Base-by-base conservation (phyloP, 2,888 invertebrate genomes). In the Sericinus montela region DNA sequence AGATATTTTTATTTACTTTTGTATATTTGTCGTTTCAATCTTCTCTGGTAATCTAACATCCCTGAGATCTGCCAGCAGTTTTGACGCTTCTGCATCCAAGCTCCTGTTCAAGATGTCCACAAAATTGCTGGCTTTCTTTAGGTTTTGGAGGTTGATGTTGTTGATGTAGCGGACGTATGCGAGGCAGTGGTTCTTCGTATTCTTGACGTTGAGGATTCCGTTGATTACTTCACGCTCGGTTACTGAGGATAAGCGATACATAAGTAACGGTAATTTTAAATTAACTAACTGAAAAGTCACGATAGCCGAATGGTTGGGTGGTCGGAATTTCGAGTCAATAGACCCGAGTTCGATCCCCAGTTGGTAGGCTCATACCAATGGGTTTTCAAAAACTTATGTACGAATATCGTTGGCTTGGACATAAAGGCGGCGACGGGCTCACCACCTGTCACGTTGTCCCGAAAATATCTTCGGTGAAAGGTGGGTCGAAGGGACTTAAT, bases 161-260 rank as follows among this genome's bases (percentile, higher is more conserved):
- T 98, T 97, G 74, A 99, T 98, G 79, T 98, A 97, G 48, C 98
- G 91, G 3, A 97, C 92, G 80, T 98, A 99, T 0, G 98, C 98
- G 36, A 99, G 87, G 65, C 98, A 97, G 78, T 98, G 98, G 68
- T 98, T 98, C 74, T 97, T 96, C 0, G 97, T 97, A 70, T 98
- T 97, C 69, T 95, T 95, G 0, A 98, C 98, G 67, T 94, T 95
- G 13, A 99, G 81, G 4, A 99, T 91, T 0, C 99, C 99, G 67
- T 98, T 97, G 60, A 98, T 98, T 0, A 99, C 98, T 87, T 99
- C 99, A 37, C 98, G 91, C 87, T 99, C 99, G 1, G 99, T 99
- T 16, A 99, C 99, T 98, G 79, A 30, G 71, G 75, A 37, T 23
- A 9, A 9, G n/a, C n/a, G n/a, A n/a, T n/a, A n/a, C n/a, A n/a